Conservation (phyloP, 1,140 invertebrate genomes). For the Anadara kagoshimensis region DNA sequence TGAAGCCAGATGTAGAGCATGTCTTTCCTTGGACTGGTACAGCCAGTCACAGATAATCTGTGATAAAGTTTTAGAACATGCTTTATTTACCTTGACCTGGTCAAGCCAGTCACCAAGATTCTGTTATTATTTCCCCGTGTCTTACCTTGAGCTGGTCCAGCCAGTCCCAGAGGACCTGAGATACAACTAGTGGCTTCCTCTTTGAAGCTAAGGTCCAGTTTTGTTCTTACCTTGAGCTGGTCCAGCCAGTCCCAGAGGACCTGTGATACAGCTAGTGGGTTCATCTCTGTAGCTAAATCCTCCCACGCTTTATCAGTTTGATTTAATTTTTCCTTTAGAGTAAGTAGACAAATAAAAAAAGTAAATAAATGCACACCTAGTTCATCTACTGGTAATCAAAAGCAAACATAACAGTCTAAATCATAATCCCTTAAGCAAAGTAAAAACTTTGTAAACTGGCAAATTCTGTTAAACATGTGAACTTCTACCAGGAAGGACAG, state of each 20-base stretch:
- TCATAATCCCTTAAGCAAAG: neutral
- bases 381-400: neutral
- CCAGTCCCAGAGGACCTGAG: constrained; percentile 81
- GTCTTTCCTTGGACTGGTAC: too few species aligned
- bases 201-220: constrained; percentile 55
- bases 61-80: too few species aligned
- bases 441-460: too few species aligned
- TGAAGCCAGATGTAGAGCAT: too few species aligned
- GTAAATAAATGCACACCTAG: neutral
- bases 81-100: too few species aligned
- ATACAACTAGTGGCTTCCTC: constrained; percentile 79
- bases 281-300: constrained; percentile 68
- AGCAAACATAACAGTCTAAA: neutral
- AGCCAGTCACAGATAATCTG: too few species aligned
- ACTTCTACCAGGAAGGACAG: too few species aligned
- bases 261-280: constrained; percentile 81
- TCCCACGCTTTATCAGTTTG: constrained; percentile 51
- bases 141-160: constrained; percentile 76
- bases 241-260: constrained; percentile 81
- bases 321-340: constrained; percentile 48
- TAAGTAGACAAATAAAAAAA: neutral
- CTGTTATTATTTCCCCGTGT: too few species aligned
- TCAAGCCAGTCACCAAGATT: too few species aligned
- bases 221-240: constrained; percentile 72
- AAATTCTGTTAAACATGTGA: too few species aligned